Conservation (phyloP, 2,113 vertebrate genomes). For the Heptranchias perlo region DNA sequence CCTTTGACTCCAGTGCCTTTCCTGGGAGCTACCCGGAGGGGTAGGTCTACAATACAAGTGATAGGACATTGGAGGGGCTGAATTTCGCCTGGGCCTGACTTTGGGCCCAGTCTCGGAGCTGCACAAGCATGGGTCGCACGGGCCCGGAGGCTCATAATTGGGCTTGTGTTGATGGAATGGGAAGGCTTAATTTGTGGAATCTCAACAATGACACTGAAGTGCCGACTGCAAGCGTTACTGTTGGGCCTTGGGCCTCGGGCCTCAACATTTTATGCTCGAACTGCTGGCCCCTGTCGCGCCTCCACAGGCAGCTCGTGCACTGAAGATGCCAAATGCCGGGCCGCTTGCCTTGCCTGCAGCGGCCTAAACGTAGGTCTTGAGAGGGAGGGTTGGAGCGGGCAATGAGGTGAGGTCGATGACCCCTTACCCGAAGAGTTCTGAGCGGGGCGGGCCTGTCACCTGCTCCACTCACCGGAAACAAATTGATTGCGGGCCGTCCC, state of each 20-base stretch:
- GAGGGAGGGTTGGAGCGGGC: neutral
- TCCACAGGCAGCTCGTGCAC: too few relatives aligned
- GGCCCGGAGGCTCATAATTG: neutral
- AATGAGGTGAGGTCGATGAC: neutral
- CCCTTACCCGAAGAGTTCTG: neutral
- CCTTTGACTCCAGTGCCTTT: neutral
- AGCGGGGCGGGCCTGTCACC: too few relatives aligned
- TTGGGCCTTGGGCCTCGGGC: neutral
- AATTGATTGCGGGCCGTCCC: neutral
- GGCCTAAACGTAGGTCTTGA: neutral
- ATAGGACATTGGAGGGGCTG: neutral
- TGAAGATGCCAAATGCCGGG: neutral
- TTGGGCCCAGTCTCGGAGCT: neutral
- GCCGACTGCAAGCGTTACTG: too few relatives aligned
- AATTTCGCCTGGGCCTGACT: neutral
- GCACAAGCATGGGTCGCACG: too few relatives aligned
- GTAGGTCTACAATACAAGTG: neutral
- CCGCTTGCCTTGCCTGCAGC: neutral
- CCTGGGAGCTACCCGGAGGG: neutral
- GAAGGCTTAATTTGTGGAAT: constrained; percentile 95
- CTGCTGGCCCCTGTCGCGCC: too few relatives aligned
- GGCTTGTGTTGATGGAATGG: constrained; percentile 93
- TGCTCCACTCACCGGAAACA: too few relatives aligned
- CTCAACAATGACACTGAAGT: constrained; percentile 99
- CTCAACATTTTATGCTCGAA: neutral